Conservation (phyloP, 2,797 vertebrate genomes). For the Podarcis lilfordi region DNA sequence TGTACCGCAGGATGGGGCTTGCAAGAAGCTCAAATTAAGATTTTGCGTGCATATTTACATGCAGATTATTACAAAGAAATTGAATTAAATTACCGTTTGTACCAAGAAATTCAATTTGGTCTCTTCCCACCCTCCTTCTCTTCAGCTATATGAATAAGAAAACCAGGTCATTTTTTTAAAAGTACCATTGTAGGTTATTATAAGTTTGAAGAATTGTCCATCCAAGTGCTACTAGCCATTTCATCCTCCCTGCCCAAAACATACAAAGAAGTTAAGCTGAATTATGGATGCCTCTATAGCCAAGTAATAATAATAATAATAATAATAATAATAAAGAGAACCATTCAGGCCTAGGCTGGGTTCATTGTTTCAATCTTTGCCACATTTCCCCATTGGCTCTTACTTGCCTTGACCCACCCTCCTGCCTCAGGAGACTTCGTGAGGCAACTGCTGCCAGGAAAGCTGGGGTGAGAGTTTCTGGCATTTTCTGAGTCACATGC, state of each 20-base stretch:
- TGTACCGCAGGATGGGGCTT: constrained; percentile 52
- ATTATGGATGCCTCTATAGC: not conserved
- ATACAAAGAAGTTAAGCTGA: not conserved
- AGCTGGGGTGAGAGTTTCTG: no score
- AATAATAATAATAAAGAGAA: not conserved
- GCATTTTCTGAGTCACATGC: no score
- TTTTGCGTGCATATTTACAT: constrained; percentile 51
- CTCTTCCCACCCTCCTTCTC: constrained; percentile 3
- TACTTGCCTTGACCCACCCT: no score
- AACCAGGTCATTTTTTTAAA: constrained; percentile 10
- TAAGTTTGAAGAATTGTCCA: not conserved
- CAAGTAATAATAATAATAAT: no score
- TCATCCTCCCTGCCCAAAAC: not conserved
- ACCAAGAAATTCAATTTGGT: constrained; percentile 51
- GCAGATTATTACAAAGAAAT: constrained; percentile 52
- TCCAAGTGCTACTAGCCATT: not conserved
- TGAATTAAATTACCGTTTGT: constrained; percentile 52
- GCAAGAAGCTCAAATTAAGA: constrained; percentile 61
- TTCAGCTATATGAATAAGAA: constrained; percentile 28
- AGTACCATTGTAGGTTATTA: not conserved
- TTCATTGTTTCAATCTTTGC: no score
- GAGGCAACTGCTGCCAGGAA: no score
- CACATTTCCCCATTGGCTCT: no score
- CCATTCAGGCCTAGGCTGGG: not conserved
- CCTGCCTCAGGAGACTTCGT: no score